Base-by-base conservation (phyloP, 2,888 invertebrate genomes). In the Rhabditoides inermis region DNA sequence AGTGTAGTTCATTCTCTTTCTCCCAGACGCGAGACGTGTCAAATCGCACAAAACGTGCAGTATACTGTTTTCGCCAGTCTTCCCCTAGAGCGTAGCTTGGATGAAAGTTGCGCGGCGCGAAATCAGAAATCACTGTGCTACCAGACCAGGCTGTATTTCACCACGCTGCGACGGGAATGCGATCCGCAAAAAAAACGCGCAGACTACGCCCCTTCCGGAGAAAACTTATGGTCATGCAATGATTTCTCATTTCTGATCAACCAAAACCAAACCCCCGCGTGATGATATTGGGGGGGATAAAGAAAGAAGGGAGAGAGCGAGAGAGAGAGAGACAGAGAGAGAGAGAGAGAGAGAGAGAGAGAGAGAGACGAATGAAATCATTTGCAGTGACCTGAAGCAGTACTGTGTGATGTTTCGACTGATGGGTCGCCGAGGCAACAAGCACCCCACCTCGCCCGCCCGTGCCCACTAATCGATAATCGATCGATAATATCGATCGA, bases 381-480 rank as follows among this genome's bases (percentile, higher is more conserved):
- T 39, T 61, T 66, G 48, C 63, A 68, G 68, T 36, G 65, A 63
- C 32, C 62, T 69, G 18, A 57, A 57, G 42, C 68, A 67, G 45
- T 68, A 68, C 51, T 70, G 70, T 52, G 58, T 64, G 20, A 66
- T 70, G 64, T 65, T 70, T 53, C 58, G 59, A 37, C 52, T 66
- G 53, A 64, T 70, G 65, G 62, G 63, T 27, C 44, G 27, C 39
- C 35, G 27, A 18, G 5, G 39, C 6, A 32, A 32, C 35, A 12
- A 32, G 35, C 15, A 36, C 36, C 22, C 27, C 48, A 51, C 51
- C 54, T 50, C 54, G 58, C 40, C 54, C 58, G 35, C 58, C 58
- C 36, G 50, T 58, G 54, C 49, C 54, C 54, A 54, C 52, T 36
- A 41, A 40, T 12, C 51, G 58, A 32, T 53, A 53, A 51, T 57